These are phyloP conservation scores for Seira musarum DNA, from an alignment of 2,888 invertebrate species.

Conservation along the genomic window DNA sequence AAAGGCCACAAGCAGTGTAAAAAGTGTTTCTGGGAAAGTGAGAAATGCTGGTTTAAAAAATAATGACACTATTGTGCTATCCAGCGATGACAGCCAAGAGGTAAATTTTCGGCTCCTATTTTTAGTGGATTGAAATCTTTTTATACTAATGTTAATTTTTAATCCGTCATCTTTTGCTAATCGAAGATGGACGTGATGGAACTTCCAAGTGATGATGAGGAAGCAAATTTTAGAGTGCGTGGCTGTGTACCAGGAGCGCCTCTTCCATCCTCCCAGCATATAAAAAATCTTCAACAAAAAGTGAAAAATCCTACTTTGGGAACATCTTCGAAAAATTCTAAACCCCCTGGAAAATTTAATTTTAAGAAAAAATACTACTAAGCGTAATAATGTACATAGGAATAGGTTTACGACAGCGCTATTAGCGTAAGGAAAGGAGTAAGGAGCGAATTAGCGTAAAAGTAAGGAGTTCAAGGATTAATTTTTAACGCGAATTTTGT, in stretches of 20 bases:
- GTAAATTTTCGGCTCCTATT: background rate
- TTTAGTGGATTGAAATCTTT: background rate
- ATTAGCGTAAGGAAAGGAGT: too few species aligned
- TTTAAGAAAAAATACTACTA: background rate
- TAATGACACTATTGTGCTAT: background rate
- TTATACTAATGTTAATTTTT: background rate
- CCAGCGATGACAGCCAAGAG: background rate
- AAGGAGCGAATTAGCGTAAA: too few species aligned
- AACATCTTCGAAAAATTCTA: background rate
- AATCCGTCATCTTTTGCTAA: too few species aligned
- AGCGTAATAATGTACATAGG: too few species aligned
- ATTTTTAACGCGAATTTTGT: too few species aligned
- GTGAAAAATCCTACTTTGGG: slow-evolving; percentile 21
- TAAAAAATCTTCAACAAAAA: slow-evolving; percentile 26
- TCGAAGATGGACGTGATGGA: too few species aligned
- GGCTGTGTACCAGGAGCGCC: slow-evolving; percentile 53
- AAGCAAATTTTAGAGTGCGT: slow-evolving; percentile 27
- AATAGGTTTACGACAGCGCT: too few species aligned
- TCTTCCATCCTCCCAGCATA: slow-evolving; percentile 5
- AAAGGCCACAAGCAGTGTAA: too few species aligned
- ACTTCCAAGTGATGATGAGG: slow-evolving; percentile 28
- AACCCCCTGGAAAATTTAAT: background rate
- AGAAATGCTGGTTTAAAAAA: background rate
- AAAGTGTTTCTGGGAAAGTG: background rate
- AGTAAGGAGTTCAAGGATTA: too few species aligned